Conservation (phyloP, 2,888 invertebrate species). For the Linnaemya vulpina region DNA sequence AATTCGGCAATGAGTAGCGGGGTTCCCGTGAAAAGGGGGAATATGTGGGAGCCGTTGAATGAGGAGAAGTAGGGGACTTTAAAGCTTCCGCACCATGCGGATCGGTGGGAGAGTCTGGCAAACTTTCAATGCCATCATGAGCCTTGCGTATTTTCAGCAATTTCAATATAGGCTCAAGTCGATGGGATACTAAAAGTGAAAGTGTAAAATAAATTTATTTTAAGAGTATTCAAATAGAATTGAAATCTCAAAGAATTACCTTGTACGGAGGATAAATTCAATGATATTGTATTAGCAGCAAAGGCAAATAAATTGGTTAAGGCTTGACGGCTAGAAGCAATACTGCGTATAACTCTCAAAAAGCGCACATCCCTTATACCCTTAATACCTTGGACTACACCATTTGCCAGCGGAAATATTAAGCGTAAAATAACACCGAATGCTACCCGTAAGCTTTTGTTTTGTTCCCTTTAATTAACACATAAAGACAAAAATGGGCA, state of each 20-base stretch:
- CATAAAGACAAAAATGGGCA: not conserved
- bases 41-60: constrained; percentile 45
- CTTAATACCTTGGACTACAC: constrained; percentile 80
- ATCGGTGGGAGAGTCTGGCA: constrained; percentile 76
- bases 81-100: constrained; percentile 20
- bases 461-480: constrained; percentile 74
- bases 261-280: constrained; percentile 82
- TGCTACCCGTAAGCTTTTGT: constrained; percentile 79
- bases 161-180: constrained; percentile 81
- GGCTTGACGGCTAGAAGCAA: constrained; percentile 80
- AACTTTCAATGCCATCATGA: constrained; percentile 78
- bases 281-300: constrained; percentile 82
- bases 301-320: constrained; percentile 81
- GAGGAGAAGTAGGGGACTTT: constrained; percentile 45
- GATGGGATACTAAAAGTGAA: constrained; percentile 78
- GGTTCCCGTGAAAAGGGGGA: constrained; percentile 74
- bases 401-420: constrained; percentile 81
- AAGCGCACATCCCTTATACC: constrained; percentile 81
- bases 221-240: not conserved
- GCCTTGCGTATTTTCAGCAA: constrained; percentile 81
- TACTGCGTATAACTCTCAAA: constrained; percentile 77
- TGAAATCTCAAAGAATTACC: constrained; percentile 74
- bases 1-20: constrained; percentile 65
- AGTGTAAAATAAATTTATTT: not conserved
- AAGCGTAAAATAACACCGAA: constrained; percentile 81